phyloP scores from a whole-genome alignment of 2,888 invertebrate species.

The Drosophila basisetae region DNA sequence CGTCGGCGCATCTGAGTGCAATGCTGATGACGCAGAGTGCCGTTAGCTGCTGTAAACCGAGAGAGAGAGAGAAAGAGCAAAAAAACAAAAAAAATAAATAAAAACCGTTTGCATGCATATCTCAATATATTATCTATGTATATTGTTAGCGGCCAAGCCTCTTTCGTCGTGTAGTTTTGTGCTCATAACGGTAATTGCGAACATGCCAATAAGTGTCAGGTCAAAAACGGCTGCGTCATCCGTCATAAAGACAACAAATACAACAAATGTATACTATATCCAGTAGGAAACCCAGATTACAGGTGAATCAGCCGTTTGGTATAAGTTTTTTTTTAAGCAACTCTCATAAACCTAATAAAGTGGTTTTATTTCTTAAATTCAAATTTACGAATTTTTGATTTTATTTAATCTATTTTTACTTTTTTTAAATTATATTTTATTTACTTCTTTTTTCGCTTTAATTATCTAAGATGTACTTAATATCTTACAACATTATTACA shows the following conservation, averaged over 20 bases:
- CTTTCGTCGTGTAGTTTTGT: neutral
- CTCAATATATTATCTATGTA: constrained; percentile 26
- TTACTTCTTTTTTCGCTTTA: neutral
- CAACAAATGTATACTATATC: neutral
- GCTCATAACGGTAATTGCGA: constrained; percentile 44
- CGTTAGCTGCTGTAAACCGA: constrained; percentile 77
- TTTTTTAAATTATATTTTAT: neutral
- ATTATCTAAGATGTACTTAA: no score
- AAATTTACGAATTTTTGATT: neutral
- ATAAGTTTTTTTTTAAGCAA: neutral
- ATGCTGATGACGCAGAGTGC: constrained; percentile 81
- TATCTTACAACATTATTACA: no score
- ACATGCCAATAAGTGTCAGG: constrained; percentile 48
- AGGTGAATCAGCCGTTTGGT: neutral
- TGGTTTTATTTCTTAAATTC: neutral
- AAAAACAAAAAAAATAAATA: neutral
- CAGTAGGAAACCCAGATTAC: neutral
- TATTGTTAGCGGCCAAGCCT: constrained; percentile 26
- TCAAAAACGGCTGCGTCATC: constrained; percentile 37
- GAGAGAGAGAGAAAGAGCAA: constrained; percentile 8
- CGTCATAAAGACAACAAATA: constrained; percentile 5
- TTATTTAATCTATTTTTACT: neutral
- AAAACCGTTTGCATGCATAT: constrained; percentile 20
- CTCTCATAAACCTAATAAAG: neutral
- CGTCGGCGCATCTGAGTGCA: constrained; percentile 75